Base-by-base conservation (phyloP, 2,797 vertebrate genomes). In the Sebastes alutus region DNA sequence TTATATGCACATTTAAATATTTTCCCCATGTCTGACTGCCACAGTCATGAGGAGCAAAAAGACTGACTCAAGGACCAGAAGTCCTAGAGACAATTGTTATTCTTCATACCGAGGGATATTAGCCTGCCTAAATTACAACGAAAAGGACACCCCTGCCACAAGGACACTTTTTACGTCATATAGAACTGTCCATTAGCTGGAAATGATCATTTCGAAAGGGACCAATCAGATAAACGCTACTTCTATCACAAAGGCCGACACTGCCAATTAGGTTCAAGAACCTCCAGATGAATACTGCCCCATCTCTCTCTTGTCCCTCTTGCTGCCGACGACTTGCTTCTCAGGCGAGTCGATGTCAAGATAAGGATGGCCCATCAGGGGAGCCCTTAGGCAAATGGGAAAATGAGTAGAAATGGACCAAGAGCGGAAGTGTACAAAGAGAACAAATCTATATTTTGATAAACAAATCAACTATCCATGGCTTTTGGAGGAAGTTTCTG, bases 371-470 rank as follows among this genome's bases (percentile, higher is more conserved):
- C 79, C 86, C 72, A 25, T 75, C 76, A 69, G 56, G 69, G 87
- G 81, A 88, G 77, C 75, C 84, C 75, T 71, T 27, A 83, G 75
- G 72, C 35, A 61, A 78, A 78, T 29, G 84, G 81, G 61, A 68
- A 73, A 82, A 73, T 7, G 63, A 74, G 83, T 87, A 64, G 82
- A 87, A 90, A 83, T 18, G 89, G 89, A 91, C 89, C 86, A 87
- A 91, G 80, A 79, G 74, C 74, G 90, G 89, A 94, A 84, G 76
- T 94, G 93, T 95, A 95, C 90, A 95, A 93, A 94, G 90, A 93
- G 88, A 95, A 92, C 91, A 95, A 92, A 95, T 95, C 85, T 95
- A 94, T 95, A 94, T 95, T 94, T 95, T 94, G 91, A 94, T 94
- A 95, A 94, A 93, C 88, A 92, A 92, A 93, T 92, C 87, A 89